A percentile compares a stretch with the other conserved stretches of the same genome.
Evolutionary conservation across 1,140 invertebrate genomes (phyloP).

Genomic region (Drosophila suzukii): DNA sequence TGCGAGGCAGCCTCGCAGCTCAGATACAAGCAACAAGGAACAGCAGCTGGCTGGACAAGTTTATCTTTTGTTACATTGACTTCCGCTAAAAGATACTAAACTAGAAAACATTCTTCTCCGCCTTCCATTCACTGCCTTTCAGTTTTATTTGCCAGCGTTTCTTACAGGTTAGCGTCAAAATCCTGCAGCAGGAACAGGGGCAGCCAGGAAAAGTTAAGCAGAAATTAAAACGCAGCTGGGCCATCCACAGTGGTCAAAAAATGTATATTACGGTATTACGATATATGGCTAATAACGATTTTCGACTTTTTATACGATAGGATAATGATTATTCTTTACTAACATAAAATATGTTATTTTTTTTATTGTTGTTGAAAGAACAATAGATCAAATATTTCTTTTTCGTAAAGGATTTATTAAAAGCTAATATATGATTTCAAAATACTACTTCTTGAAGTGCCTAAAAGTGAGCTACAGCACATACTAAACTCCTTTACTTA

Average conservation of each 20-base stretch:
- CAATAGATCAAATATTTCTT: too few relatives aligned
- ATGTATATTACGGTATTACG: too few relatives aligned
- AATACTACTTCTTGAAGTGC: too few relatives aligned
- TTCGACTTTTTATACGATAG: too few relatives aligned
- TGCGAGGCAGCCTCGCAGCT: conserved; percentile 27
- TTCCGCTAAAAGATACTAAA: conserved; percentile 79
- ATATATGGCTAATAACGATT: too few relatives aligned
- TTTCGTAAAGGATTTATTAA: too few relatives aligned
- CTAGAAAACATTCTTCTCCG: conserved; percentile 58
- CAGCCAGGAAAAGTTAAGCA: conserved; percentile 69
- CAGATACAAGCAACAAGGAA: conserved; percentile 32
- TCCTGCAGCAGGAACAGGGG: conserved; percentile 3
- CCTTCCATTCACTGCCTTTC: conserved; percentile 10
- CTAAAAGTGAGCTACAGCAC: too few relatives aligned
- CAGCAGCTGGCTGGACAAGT: conserved; percentile 76
- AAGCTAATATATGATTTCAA: too few relatives aligned
- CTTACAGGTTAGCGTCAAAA: conserved; percentile 39
- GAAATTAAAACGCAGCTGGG: conserved; percentile 81
- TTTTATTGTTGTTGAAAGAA: too few relatives aligned
- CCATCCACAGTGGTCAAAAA: conserved; percentile 25
- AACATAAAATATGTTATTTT: too few relatives aligned
- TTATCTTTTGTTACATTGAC: conserved; percentile 83
- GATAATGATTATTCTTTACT: too few relatives aligned
- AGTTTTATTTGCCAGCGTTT: conserved; percentile 31
- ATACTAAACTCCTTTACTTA: too few relatives aligned